phyloP scores from a whole-genome alignment of 1,140 invertebrate species.

The Drosophila tani region DNA sequence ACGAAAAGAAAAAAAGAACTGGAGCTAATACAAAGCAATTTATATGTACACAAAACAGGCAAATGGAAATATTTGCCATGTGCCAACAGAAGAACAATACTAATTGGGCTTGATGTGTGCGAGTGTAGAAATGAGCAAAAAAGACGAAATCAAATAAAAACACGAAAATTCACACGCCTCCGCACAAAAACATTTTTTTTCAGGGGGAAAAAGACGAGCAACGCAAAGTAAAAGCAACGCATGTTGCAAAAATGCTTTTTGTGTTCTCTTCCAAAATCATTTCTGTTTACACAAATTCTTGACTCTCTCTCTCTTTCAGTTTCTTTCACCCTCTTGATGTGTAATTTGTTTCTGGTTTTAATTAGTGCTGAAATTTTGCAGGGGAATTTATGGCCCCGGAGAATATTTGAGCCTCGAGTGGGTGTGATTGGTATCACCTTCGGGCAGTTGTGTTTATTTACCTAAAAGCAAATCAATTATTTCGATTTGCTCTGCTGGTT shows the following conservation, averaged over 20 bases:
- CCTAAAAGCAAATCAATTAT: conserved; percentile 51
- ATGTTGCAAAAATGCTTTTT: conserved; percentile 38
- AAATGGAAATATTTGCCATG: conserved; percentile 51
- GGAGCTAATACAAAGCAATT: conserved; percentile 48
- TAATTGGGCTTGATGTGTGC: conserved; percentile 45
- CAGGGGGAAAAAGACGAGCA: not conserved
- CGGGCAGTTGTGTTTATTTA: conserved; percentile 40
- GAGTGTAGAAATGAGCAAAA: conserved; percentile 29
- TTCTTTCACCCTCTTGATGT: conserved; percentile 8
- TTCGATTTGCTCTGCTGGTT: conserved; percentile 23
- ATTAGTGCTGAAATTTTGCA: conserved; percentile 31
- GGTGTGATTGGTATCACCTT: conserved; percentile 41
- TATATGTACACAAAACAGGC: conserved; percentile 34
- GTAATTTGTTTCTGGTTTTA: conserved; percentile 43
- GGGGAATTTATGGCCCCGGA: conserved; percentile 28
- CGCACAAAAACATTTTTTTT: conserved; percentile 2
- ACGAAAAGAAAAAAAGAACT: conserved; percentile 14
- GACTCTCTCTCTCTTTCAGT: not conserved
- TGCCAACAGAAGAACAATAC: conserved; percentile 52
- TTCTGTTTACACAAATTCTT: conserved; percentile 26
- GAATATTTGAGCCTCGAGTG: conserved; percentile 15
- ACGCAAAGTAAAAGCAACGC: conserved; percentile 13
- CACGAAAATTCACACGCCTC: conserved; percentile 48
- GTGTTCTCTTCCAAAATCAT: conserved; percentile 31
- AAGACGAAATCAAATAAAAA: conserved; percentile 32